A percentile compares a stretch with the other conserved stretches of the same genome.
Evolutionary conservation across 2,797 vertebrate genomes (phyloP).

Genomic region (Falco novaeseelandiae): DNA sequence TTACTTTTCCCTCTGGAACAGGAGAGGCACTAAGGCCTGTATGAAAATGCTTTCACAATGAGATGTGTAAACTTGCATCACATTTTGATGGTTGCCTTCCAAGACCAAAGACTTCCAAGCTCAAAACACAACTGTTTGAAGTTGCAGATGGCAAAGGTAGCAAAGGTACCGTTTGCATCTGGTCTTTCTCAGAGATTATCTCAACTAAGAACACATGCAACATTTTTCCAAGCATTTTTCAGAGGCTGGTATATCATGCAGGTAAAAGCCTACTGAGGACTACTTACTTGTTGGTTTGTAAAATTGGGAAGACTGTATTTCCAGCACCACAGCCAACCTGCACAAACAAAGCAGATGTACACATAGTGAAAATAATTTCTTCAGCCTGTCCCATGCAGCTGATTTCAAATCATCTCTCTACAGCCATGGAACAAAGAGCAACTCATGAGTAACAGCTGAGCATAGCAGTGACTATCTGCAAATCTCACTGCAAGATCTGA

Average conservation of each 20-base stretch:
- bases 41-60: not conserved
- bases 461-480: not conserved
- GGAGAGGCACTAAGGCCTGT: not conserved
- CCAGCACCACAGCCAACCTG: conserved; percentile 98
- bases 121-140: not conserved
- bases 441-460: not conserved
- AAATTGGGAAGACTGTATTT: conserved; percentile 96
- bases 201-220: not conserved
- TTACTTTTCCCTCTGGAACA: not conserved
- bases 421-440: not conserved
- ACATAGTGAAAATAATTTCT: not conserved
- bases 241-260: not conserved
- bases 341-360: not conserved
- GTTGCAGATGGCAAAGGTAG: not conserved
- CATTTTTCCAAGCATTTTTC: not conserved
- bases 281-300: conserved; percentile 98
- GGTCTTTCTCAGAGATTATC: not conserved
- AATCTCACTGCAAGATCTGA: not conserved
- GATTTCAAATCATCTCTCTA: not conserved
- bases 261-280: not conserved
- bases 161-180: not conserved
- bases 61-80: not conserved
- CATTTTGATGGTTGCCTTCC: not conserved
- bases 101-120: not conserved
- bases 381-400: not conserved